These are phyloP conservation scores for Tichodroma muraria DNA, from an alignment of 2,113 vertebrate genomes.

Conservation along the genomic window DNA sequence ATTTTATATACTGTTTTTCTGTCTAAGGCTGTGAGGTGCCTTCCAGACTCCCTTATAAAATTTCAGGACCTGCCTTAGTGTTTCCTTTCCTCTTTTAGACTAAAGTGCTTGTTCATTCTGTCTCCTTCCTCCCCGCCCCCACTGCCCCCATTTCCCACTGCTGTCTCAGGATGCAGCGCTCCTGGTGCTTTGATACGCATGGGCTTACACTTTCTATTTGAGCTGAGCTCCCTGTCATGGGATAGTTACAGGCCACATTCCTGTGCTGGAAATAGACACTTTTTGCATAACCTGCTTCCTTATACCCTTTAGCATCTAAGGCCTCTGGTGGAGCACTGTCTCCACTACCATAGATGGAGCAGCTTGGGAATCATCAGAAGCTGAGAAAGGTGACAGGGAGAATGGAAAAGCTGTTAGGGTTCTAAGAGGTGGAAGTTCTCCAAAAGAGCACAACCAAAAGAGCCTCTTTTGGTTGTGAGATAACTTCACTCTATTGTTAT, in stretches of 20 bases:
- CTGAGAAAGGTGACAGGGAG: background rate
- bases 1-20: background rate
- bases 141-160: background rate
- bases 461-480: background rate
- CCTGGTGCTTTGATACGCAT: constrained; percentile 10
- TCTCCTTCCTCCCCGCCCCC: background rate
- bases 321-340: background rate
- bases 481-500: background rate
- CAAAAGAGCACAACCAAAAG: no score
- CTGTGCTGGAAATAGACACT: constrained; percentile 50
- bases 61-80: background rate
- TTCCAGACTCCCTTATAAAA: background rate
- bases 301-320: constrained; percentile 21
- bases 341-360: background rate
- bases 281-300: constrained; percentile 46
- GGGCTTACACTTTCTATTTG: constrained; percentile 46
- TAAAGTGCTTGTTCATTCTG: background rate
- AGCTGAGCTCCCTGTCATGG: constrained; percentile 42
- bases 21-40: background rate
- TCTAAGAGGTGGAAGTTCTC: background rate
- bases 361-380: background rate
- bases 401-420: background rate
- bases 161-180: constrained; percentile 8
- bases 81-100: constrained; percentile 1
- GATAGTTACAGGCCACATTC: constrained; percentile 46